These are phyloP conservation scores for Limosa lapponica DNA, from an alignment of 2,797 vertebrate species.

Conservation along the genomic window DNA sequence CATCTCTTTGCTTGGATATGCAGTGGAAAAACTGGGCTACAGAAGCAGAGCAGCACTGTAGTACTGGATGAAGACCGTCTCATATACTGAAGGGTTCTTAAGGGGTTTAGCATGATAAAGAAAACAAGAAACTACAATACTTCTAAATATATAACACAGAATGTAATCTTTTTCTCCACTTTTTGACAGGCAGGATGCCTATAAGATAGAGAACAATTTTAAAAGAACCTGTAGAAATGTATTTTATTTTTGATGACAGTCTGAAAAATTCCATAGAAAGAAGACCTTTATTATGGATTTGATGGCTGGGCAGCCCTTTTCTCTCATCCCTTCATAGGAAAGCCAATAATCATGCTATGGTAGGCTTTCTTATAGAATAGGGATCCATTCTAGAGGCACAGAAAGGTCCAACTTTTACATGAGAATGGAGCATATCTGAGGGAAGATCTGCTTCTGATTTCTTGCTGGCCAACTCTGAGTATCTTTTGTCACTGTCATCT, in stretches of 20 bases:
- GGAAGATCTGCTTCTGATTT: not conserved
- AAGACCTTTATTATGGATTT: not conserved
- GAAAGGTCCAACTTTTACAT: not conserved
- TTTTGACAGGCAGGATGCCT: not conserved
- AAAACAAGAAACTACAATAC: not conserved
- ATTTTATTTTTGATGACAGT: not conserved
- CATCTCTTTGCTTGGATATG: not conserved
- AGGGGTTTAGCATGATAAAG: not conserved
- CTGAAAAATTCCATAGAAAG: not conserved
- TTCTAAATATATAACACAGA: not conserved
- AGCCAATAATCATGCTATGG: not conserved
- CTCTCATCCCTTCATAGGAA: not conserved
- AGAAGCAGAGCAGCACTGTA: not conserved
- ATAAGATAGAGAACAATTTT: not conserved
- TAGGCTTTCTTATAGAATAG: not conserved
- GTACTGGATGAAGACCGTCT: not conserved
- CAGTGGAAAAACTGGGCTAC: not conserved
- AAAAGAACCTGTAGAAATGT: not conserved
- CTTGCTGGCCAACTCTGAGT: not conserved
- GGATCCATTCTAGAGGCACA: not conserved
- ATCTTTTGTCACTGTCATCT: not conserved
- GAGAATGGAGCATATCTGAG: not conserved
- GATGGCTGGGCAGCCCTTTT: not conserved
- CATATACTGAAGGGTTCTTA: not conserved
- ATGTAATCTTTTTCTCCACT: not conserved